These are phyloP conservation scores for Drosophila barbarae DNA, from an alignment of 2,888 invertebrate species.

Conservation along the genomic window DNA sequence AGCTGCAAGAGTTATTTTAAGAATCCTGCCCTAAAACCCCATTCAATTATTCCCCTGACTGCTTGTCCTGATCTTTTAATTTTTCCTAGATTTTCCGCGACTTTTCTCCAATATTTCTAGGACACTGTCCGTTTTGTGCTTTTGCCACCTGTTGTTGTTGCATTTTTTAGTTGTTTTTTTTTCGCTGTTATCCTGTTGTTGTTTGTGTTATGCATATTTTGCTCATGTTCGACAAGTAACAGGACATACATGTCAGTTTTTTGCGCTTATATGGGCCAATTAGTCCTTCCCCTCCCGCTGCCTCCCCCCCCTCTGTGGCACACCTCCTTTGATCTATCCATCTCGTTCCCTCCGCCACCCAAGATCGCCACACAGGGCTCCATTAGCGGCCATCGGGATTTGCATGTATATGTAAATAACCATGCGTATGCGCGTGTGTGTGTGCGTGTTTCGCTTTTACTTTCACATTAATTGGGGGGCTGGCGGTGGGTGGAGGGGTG, in stretches of 20 bases:
- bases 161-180: conserved; percentile 13
- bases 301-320: neutral
- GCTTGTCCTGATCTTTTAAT: neutral
- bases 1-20: too few relatives aligned
- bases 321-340: conserved; percentile 1
- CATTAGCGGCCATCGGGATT: conserved; percentile 43
- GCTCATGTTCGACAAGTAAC: conserved; percentile 66
- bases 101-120: neutral
- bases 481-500: neutral
- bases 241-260: conserved; percentile 61
- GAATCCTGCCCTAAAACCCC: too few relatives aligned
- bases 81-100: too few relatives aligned
- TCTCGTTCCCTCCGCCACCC: conserved; percentile 9
- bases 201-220: conserved; percentile 46
- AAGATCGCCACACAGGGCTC: conserved; percentile 38
- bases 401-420: conserved; percentile 20
- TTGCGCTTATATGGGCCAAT: conserved; percentile 39
- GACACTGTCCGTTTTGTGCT: conserved; percentile 23
- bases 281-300: neutral
- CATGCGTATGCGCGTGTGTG: neutral
- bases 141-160: conserved; percentile 59
- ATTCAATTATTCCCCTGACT: neutral
- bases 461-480: conserved; percentile 52
- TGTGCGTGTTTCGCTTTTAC: conserved; percentile 45
- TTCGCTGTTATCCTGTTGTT: conserved; percentile 12